These are phyloP conservation scores for Amphiura filiformis DNA, from an alignment of 35 echinoderm and acorn worm genomes.

Conservation along the genomic window DNA sequence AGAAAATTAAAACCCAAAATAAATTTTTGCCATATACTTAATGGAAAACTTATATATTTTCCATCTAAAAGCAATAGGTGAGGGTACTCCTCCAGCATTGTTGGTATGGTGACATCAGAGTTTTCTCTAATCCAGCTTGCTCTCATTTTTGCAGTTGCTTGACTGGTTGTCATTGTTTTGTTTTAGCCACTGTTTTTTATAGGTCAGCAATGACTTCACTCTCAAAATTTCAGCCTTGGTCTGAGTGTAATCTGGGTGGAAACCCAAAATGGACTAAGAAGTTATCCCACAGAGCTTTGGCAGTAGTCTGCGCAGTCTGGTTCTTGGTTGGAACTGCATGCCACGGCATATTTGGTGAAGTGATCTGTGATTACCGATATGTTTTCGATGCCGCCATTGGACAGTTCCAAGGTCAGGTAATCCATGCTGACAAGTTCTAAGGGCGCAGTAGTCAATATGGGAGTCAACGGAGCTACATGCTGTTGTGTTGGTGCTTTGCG, in stretches of 20 bases:
- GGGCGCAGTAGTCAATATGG: conserved; percentile 47
- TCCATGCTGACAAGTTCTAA: conserved; percentile 55
- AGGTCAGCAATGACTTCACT: conserved; percentile 46
- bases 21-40: no score
- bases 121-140: no score
- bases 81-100: no score
- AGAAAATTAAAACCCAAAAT: no score
- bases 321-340: conserved; percentile 57
- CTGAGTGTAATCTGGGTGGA: conserved; percentile 44
- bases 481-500: not conserved
- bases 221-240: conserved; percentile 65
- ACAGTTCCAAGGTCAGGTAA: conserved; percentile 48
- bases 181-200: no score
- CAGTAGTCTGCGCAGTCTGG: conserved; percentile 60
- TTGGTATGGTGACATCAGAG: no score
- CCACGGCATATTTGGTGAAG: conserved; percentile 72
- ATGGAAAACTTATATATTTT: no score
- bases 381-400: conserved; percentile 57
- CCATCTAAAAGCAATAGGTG: no score
- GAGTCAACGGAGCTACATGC: conserved; percentile 33
- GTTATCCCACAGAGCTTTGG: conserved; percentile 40
- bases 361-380: conserved; percentile 69
- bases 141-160: no score
- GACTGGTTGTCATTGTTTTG: no score
- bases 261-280: conserved; percentile 44